phyloP scores from a whole-genome alignment of 2,797 vertebrate genomes.

The Spondyliosoma cantharus region DNA sequence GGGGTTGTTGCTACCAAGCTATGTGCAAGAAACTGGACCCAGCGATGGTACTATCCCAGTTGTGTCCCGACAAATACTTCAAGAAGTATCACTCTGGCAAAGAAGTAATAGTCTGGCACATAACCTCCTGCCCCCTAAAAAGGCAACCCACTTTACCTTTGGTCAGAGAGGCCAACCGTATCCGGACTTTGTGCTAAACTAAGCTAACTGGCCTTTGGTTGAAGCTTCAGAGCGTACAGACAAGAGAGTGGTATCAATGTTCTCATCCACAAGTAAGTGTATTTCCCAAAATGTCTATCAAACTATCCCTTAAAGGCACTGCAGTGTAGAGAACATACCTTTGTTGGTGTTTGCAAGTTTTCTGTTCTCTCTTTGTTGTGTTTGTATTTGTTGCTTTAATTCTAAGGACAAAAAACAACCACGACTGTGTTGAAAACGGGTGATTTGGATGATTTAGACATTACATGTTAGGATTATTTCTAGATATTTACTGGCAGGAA shows the following conservation, averaged over 20 bases:
- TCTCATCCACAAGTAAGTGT: neutral
- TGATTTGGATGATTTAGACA: neutral
- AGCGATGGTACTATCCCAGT: too few relatives aligned
- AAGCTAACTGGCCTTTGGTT: neutral
- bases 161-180: too few relatives aligned
- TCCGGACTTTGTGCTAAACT: neutral
- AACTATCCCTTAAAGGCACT: neutral
- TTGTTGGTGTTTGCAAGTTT: conserved; percentile 52
- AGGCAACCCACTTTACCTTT: neutral
- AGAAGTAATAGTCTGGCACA: neutral
- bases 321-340: conserved; percentile 36
- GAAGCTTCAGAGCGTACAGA: neutral
- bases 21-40: too few relatives aligned
- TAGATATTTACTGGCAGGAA: neutral
- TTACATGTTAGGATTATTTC: neutral
- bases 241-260: neutral
- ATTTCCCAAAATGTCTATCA: neutral
- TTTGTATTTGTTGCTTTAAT: conserved; percentile 48
- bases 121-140: neutral
- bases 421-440: neutral
- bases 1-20: too few relatives aligned
- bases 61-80: too few relatives aligned
- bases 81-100: too few relatives aligned
- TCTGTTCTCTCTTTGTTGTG: conserved; percentile 13
- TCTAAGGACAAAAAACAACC: conserved; percentile 38